phyloP scores from a whole-genome alignment of 2,888 invertebrate species.

The Lasioglossum vierecki region DNA sequence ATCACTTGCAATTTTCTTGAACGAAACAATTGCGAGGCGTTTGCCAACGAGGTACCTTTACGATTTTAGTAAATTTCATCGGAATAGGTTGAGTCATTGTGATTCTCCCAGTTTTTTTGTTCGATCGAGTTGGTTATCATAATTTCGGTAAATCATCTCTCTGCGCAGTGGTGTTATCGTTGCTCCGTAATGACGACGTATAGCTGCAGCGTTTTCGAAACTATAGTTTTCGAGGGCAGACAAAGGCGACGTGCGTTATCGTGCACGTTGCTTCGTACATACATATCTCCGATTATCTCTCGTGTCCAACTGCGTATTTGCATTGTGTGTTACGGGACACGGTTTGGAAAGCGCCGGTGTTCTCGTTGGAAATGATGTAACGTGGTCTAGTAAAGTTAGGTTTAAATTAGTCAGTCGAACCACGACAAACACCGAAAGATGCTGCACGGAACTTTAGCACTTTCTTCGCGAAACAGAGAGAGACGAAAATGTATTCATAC shows the following conservation, averaged over 20 bases:
- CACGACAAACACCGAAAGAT: slow-evolving; percentile 1
- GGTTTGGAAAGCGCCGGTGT: slow-evolving; percentile 39
- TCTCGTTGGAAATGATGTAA: slow-evolving; percentile 8
- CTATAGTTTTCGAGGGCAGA: slow-evolving; percentile 11
- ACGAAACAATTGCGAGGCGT: neutral
- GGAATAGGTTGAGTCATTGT: neutral
- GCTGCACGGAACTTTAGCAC: neutral
- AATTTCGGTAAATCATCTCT: neutral
- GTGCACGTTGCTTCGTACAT: neutral
- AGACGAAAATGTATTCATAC: neutral
- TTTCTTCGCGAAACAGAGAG: neutral
- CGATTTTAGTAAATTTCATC: neutral
- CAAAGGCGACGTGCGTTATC: neutral
- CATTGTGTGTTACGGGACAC: neutral
- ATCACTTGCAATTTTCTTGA: neutral
- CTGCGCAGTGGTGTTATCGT: neutral
- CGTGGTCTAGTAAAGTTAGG: slow-evolving; percentile 6
- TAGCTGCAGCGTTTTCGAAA: slow-evolving; percentile 34
- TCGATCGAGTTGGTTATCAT: neutral
- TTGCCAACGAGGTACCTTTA: neutral
- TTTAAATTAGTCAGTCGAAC: slow-evolving; percentile 8
- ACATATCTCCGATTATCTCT: slow-evolving; percentile 10
- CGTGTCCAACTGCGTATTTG: slow-evolving; percentile 10
- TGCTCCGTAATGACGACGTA: neutral
- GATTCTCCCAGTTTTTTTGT: neutral